Base-by-base conservation (phyloP, 2,797 vertebrate genomes). In the Pterois miles region DNA sequence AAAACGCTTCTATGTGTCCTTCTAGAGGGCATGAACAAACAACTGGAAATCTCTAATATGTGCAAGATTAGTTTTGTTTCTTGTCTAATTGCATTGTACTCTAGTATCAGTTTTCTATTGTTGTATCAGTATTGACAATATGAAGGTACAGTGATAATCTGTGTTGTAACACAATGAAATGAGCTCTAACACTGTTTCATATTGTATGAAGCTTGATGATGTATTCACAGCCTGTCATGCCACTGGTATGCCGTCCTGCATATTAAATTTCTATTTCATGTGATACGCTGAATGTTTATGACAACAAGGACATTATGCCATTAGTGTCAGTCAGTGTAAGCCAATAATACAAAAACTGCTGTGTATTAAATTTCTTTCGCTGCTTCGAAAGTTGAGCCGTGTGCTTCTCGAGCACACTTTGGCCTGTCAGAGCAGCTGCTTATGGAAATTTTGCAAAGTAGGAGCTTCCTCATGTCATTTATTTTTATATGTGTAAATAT, bases 391-490 rank as follows among this genome's bases (percentile, higher is more conserved):
- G 36, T 60, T 72, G 36, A 72, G 23, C 54, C 38, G 57, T 8
- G 8, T 69, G 59, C n/a, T 23, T 22, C 36, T 68, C 31, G 3
- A 18, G 23, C 57, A 60, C 48, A 80, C 36, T 66, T 59, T 84
- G 80, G 22, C 46, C 63, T 31, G 4, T 38, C 57, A 53, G 27
- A 40, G 6, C 27, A 48, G 23, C 38, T 58, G 43, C 29, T 65
- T 5, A 20, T 54, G 81, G 81, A 87, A 86, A 74, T 60, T 34
- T 56, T 73, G 20, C 64, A 13, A 38, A 70, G 52, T 8, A 40
- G 16, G 1, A 72, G 74, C 71, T 86, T 90, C 71, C 72, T 74
- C n/a, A 4, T 79, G 48, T 58, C 8, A 60, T 64, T 54, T 84
- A 63, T 76, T 46, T 70, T 43, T 73, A 1, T 73, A 8, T 1